Percentiles rank a stretch among this genome's conserved stretches.
Evolutionary conservation across 2,113 vertebrate genomes (phyloP).

Genomic region (pig (Sus scrofa)): DNA sequence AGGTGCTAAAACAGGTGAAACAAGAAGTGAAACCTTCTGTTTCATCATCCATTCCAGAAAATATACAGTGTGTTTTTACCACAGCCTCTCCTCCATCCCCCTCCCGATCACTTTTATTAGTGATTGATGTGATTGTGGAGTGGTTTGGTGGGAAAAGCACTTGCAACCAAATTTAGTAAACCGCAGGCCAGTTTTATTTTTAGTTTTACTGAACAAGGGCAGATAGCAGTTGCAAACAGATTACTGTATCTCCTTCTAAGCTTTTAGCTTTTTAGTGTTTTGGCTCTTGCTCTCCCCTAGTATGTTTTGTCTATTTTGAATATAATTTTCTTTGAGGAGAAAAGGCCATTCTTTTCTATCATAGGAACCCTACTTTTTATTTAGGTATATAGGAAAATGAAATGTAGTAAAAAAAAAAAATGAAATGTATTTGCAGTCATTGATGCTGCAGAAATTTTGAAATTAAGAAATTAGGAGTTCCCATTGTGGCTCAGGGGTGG

Average conservation of each 20-base stretch:
- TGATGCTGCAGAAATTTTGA: constrained; percentile 44
- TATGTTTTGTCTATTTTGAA: constrained; percentile 53
- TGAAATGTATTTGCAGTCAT: not conserved
- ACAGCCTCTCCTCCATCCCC: not conserved
- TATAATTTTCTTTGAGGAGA: constrained; percentile 40
- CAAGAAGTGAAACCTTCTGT: constrained; percentile 55
- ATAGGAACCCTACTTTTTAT: not conserved
- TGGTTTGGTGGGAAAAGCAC: constrained; percentile 65
- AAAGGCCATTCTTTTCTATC: not conserved
- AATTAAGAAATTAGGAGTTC: constrained; percentile 4
- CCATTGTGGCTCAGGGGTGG: not conserved
- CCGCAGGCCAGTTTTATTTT: constrained; percentile 64
- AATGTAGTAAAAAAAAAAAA: not conserved
- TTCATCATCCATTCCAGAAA: constrained; percentile 56
- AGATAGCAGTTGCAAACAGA: constrained; percentile 45
- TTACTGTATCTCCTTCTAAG: constrained; percentile 10
- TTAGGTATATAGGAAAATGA: not conserved
- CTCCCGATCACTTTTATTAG: constrained; percentile 58
- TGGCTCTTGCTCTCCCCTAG: not conserved
- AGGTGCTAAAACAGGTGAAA: constrained; percentile 66
- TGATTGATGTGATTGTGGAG: constrained; percentile 61
- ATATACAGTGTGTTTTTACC: not conserved
- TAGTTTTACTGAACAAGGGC: constrained; percentile 56
- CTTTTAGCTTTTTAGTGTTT: constrained; percentile 30
- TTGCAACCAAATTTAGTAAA: constrained; percentile 74